These are phyloP conservation scores for Amblyopsis rosae DNA, from an alignment of 2,113 vertebrate species.

Conservation along the genomic window DNA sequence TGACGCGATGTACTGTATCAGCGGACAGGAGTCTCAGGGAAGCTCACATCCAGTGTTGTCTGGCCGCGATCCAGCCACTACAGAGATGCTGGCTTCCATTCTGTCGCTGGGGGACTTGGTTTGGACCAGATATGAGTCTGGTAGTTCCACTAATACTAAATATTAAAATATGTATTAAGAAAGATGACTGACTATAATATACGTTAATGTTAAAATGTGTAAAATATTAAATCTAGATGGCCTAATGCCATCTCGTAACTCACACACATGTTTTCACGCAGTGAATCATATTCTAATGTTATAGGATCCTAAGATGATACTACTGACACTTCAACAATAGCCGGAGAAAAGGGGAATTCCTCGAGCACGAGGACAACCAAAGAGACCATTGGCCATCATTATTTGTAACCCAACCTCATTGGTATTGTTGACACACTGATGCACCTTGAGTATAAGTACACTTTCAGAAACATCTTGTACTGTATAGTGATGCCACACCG, in stretches of 20 bases:
- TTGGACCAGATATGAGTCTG: conserved; percentile 13
- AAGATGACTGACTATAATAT: neutral
- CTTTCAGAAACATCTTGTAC: conserved; percentile 57
- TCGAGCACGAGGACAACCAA: conserved; percentile 59
- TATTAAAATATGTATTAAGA: neutral
- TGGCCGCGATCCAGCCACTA: conserved; percentile 10
- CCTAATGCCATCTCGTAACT: conserved; percentile 2
- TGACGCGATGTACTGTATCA: conserved; percentile 65
- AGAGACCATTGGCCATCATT: conserved; percentile 54
- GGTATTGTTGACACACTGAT: conserved; percentile 58
- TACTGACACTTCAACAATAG: conserved; percentile 56
- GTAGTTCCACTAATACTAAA: conserved; percentile 1
- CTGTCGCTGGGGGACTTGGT: neutral
- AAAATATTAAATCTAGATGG: neutral
- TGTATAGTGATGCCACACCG: conserved; percentile 52
- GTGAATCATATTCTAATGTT: conserved; percentile 40
- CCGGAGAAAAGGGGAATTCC: conserved; percentile 69
- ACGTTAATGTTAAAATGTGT: neutral
- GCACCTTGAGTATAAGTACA: conserved; percentile 51
- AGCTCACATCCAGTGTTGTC: neutral
- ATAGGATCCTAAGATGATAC: conserved; percentile 49
- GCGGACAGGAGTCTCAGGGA: neutral
- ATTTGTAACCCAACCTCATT: conserved; percentile 61
- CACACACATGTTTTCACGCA: conserved; percentile 23
- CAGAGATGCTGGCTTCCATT: neutral